Conservation (phyloP, 2,888 invertebrate genomes). For the Melipona bicolor region DNA sequence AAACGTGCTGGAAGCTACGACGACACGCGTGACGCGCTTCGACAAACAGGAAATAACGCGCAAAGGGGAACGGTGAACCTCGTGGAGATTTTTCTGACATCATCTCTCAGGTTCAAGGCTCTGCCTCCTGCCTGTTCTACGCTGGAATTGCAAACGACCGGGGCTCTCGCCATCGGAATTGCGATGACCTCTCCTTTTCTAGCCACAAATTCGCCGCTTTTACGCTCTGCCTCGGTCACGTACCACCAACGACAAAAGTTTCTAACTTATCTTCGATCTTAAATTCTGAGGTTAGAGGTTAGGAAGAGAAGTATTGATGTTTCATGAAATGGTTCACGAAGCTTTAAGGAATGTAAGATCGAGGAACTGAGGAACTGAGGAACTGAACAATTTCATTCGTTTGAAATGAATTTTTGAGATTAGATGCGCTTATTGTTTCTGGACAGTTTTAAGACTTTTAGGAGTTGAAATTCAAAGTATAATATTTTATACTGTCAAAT, state of each 20-base stretch:
- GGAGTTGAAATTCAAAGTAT: neutral
- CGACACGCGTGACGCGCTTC: slow-evolving; percentile 27
- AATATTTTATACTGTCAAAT: too few species aligned
- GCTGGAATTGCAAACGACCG: slow-evolving; percentile 43
- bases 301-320: neutral
- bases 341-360: too few species aligned
- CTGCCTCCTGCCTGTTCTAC: slow-evolving; percentile 20
- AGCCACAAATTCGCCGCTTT: neutral
- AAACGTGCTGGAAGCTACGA: slow-evolving; percentile 19
- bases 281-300: neutral
- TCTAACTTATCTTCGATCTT: neutral
- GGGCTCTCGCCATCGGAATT: neutral
- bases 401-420: neutral
- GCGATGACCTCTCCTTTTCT: neutral
- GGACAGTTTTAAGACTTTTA: neutral
- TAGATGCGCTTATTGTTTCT: neutral
- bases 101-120: slow-evolving; percentile 51
- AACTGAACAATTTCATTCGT: neutral
- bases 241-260: neutral
- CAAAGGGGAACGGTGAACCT: slow-evolving; percentile 17
- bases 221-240: neutral
- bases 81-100: slow-evolving; percentile 31
- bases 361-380: neutral
- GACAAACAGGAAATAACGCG: slow-evolving; percentile 9
- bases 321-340: neutral